Base-by-base conservation (phyloP, 2,113 vertebrate genomes). In the Malurus melanocephalus region DNA sequence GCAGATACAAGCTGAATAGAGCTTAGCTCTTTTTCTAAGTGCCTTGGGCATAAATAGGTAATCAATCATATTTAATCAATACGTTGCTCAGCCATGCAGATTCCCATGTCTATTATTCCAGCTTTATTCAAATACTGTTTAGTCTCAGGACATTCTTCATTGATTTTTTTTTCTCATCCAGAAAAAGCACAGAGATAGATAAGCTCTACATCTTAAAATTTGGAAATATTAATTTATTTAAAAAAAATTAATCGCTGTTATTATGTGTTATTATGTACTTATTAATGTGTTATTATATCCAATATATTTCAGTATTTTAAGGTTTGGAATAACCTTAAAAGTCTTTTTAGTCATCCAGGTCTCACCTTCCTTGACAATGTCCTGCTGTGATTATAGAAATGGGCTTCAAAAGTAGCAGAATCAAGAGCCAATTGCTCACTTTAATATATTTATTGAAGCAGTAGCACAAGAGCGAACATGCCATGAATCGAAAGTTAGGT, bases 1-100 rank as follows among this genome's bases (percentile, higher is more conserved):
- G 80, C 71, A 95, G 74, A 84, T 88, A 55, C 64, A 92, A 92
- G 66, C 73, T 86, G 80, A 94, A 78, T 62, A 74, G 55, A 86
- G 75, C 64, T 93, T 94, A 94, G 88, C 35, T 93, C 66, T 92
- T 95, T 89, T 89, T 90, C 85, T 84, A 94, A 91, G 45, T 80
- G 74, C 67, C 68, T 92, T 88, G 64, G 57, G 38, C 55, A 90
- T 78, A 92, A 83, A 93, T 79, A 80, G 87, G 69, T 80, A 95
- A 95, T 96, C 93, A 81, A 93, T 95, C 92, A 94, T 90, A 95
- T 92, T 92, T 94, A 93, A 95, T 96, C 95, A 93, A 97, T 95
- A 93, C 65, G 76, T 72, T 93, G 80, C 61, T 95, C 92, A 91
- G 69, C 72, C 80, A 94, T 77, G 74, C 51, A 92, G 81, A 93